Base-by-base conservation (phyloP, 2,888 invertebrate genomes). In the Eustalomyia histrio region DNA sequence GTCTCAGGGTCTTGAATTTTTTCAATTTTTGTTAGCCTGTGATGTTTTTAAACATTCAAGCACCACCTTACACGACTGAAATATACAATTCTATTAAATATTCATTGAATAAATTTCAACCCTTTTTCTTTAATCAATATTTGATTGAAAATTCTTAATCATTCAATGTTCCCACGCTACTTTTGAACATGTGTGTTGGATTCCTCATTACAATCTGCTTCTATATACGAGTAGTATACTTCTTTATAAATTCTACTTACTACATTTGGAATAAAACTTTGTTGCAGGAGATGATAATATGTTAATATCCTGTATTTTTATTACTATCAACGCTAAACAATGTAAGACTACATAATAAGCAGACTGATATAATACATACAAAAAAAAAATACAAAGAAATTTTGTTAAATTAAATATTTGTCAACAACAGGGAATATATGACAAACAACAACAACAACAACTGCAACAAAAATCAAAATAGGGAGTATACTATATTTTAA, bases 261-360 rank as follows among this genome's bases (percentile, higher is more conserved):
- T 4, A 29, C 7, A 21, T 29, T 63, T 35, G 43, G 43, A 47
- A 5, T 14, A 47, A 14, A 47, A 7, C 14, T 12, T 47, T 47
- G 43, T n/a, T 2, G 12, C 39, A 39, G 39, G 55, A 55, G 55
- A 29, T 14, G 55, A 29, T 14, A 57, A 18, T 79, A 75, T 80
- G 67, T 76, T 80, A 73, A 80, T 80, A 76, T 80, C 76, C 80
- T 80, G 80, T 65, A 69, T 72, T 64, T 58, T 55, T 39, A 18
- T 47, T 24, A 61, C 57, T 47, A 17, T 17, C 21, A 61, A 63
- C 4, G 29, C 63, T n/a, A 69, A 50, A 71, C 61, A 72, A 55
- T 61, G 79, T 64, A 69, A 78, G 39, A 43, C 63, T 60, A 29
- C 60, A 47, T 68, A 75, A 75, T 67, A 75, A 53, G 21, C 67